A percentile compares a stretch with the other conserved stretches of the same genome.
phyloP scores from a whole-genome alignment of 2,797 vertebrate species.

The Nothura maculosa region DNA sequence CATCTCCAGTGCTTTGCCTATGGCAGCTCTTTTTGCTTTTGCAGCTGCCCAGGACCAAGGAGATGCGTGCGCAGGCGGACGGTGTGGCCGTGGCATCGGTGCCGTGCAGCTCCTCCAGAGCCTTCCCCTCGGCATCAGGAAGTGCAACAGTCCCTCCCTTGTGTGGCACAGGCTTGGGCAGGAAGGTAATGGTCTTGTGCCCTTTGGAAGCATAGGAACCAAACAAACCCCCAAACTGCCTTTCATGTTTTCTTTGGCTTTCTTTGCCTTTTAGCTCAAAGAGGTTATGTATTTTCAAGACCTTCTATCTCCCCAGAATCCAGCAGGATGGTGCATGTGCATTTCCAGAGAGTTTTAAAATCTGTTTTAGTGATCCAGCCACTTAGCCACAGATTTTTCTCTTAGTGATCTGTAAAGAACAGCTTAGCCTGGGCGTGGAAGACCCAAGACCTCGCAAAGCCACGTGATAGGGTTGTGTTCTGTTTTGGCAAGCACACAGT shows the following conservation, averaged over 20 bases:
- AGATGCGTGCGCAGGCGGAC: background rate
- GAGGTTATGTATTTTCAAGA: background rate
- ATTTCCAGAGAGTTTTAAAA: background rate
- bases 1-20: constrained; percentile 7
- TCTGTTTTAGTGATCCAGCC: background rate
- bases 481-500: background rate
- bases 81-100: constrained; percentile 1
- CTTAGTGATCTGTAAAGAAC: background rate
- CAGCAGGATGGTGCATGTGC: background rate
- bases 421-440: background rate
- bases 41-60: constrained; percentile 14
- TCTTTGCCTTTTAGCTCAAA: background rate
- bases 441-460: background rate
- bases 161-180: background rate
- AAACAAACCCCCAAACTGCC: no score
- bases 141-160: background rate
- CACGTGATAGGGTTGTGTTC: background rate
- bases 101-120: background rate
- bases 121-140: constrained; percentile 16
- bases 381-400: background rate
- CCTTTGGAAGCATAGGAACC: background rate
- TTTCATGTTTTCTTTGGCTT: background rate
- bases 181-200: background rate
- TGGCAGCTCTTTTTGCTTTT: constrained; percentile 52
- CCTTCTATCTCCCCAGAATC: background rate